Evolutionary conservation across 2,797 vertebrate genomes (phyloP).

Genomic region (Clarias laeviceps): DNA sequence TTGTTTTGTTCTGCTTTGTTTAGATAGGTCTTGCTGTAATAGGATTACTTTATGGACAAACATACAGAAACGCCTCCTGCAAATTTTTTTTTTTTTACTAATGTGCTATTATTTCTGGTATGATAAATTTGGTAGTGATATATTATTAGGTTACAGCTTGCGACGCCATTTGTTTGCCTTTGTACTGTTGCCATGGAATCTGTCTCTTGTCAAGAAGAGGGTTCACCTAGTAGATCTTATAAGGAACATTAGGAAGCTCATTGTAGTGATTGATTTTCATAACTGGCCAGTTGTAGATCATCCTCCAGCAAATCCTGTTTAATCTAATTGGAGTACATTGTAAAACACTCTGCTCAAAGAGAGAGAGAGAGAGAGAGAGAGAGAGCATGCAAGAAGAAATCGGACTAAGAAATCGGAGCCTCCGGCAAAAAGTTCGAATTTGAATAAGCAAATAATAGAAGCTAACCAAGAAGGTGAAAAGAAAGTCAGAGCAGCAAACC

Average conservation of each 20-base stretch:
- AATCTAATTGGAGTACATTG: slow-evolving; percentile 70
- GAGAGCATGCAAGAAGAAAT: slow-evolving; percentile 55
- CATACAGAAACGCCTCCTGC: slow-evolving; percentile 14
- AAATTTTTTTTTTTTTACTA: slow-evolving; percentile 58
- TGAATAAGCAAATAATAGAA: slow-evolving; percentile 47
- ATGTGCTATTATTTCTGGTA: slow-evolving; percentile 59
- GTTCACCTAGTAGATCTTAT: slow-evolving; percentile 55
- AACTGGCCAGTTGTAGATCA: slow-evolving; percentile 72
- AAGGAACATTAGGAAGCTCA: slow-evolving; percentile 67
- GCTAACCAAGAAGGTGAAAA: slow-evolving; percentile 55
- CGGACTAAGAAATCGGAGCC: slow-evolving; percentile 63
- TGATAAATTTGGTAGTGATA: slow-evolving; percentile 66
- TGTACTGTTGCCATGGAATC: slow-evolving; percentile 57
- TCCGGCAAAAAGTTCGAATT: slow-evolving; percentile 49
- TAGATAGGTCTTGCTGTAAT: slow-evolving; percentile 56
- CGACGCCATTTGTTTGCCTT: slow-evolving; percentile 58
- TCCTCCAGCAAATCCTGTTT: slow-evolving; percentile 65
- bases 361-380: slow-evolving; percentile 36
- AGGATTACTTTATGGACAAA: slow-evolving; percentile 54
- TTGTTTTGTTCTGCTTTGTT: slow-evolving; percentile 45
- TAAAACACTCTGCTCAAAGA: slow-evolving; percentile 62
- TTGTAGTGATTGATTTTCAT: slow-evolving; percentile 70
- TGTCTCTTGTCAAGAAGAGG: slow-evolving; percentile 59
- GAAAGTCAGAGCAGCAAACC: slow-evolving; percentile 63
- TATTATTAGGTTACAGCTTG: slow-evolving; percentile 68